Evolutionary conservation across 2,797 vertebrate genomes (phyloP), one percentile per base, ranked within the genome.

Genomic region (Cuculus canorus): DNA sequence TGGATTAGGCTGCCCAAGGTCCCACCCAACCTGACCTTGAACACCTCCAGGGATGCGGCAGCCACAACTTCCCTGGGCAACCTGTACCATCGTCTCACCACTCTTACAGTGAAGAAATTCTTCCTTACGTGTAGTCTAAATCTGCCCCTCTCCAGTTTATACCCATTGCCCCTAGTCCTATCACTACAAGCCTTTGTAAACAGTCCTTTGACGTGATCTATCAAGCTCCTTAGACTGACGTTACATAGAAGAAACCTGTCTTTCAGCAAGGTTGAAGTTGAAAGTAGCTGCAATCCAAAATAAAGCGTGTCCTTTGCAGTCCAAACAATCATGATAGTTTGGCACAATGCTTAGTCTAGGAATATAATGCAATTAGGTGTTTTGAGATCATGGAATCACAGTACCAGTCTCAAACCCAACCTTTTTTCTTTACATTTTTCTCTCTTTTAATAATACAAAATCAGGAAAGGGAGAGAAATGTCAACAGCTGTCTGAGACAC

Each of bases 341-440:
- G 43, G 50, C 19, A 79, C 30, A n/a, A 60, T 5, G 11, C 45
- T 79, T 72, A 73, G 41, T 41, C 24, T 43, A 72, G 45, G 39
- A 53, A 86, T 65, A 77, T 4, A 93, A 72, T 30, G 47, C 45
- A 86, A 64, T 68, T 57, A 77, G 18, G n/a, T 56, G 47, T 63
- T 92, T 9, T 89, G 80, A 92, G 81, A 69, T 82, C 35, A 95
- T 95, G 75, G 41, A 77, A 61, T 69, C 53, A 48, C 5, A 66
- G 63, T 63, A 57, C 70, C 88, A 35, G 93, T 68, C 68, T 65
- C 47, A 90, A 89, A 86, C 12, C 17, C 30, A 73, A 43, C 4
- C 43, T 37, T 81, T 80, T 82, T 84, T 59, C 45, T 78, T 79
- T 35, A 52, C 9, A 37, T 43, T 71, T 47, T 86, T 88, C 48